Conservation (phyloP, 2,797 vertebrate species). For the Merluccius polli region DNA sequence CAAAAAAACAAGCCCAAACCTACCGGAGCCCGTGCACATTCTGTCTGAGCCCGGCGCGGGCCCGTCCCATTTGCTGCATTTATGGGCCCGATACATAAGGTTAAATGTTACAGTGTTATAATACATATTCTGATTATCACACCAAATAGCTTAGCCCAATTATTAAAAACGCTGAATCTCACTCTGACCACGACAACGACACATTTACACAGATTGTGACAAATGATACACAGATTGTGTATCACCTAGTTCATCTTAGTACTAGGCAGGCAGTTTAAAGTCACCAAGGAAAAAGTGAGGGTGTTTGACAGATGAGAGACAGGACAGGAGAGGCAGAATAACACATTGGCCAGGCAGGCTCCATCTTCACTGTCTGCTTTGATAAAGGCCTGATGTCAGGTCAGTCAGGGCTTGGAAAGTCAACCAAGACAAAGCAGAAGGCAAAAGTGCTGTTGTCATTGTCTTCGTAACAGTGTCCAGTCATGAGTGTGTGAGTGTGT, state of each 20-base stretch:
- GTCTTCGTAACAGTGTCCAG: background rate
- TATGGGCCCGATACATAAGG: no score
- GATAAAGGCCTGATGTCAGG: background rate
- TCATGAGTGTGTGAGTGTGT: background rate
- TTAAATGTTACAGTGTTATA: no score
- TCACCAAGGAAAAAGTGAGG: background rate
- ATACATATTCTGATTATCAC: no score
- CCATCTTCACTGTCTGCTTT: background rate
- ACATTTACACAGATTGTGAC: no score
- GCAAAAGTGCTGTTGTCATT: background rate
- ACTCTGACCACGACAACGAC: no score
- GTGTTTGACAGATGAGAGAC: background rate
- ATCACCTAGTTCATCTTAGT: background rate
- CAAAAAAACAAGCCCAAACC: no score
- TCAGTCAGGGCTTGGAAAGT: background rate
- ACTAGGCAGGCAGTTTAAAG: background rate
- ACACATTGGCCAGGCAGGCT: background rate
- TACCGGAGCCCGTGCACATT: no score
- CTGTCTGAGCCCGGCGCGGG: no score
- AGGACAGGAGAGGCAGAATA: background rate
- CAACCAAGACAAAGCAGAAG: background rate
- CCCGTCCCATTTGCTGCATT: no score
- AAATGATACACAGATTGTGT: background rate
- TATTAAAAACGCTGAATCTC: no score
- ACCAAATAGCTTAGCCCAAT: no score